A percentile compares a stretch with the other conserved stretches of the same genome.
Evolutionary conservation across 2,888 invertebrate genomes (phyloP).

Genomic region (Chromoteleia sp.): DNA sequence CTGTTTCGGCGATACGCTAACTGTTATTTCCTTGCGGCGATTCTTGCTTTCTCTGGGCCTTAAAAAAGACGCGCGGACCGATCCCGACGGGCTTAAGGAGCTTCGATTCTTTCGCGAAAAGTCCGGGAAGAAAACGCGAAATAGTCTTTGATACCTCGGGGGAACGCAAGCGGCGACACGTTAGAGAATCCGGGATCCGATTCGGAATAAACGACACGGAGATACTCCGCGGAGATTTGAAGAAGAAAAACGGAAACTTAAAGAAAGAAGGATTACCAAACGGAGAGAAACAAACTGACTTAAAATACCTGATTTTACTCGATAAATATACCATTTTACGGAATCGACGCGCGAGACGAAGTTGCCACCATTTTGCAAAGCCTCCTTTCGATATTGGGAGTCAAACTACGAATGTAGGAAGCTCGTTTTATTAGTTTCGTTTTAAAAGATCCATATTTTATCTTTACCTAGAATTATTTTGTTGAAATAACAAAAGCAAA

Average conservation of each 20-base stretch:
- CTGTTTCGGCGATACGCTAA: conserved; percentile 36
- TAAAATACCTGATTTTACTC: conserved; percentile 47
- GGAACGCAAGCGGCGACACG: conserved; percentile 77
- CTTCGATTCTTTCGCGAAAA: conserved; percentile 59
- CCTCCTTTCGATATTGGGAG: neutral
- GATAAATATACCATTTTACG: conserved; percentile 56
- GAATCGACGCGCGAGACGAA: conserved; percentile 19
- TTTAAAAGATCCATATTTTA: no score
- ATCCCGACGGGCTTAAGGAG: conserved; percentile 43
- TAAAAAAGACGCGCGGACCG: conserved; percentile 7
- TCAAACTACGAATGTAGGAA: neutral
- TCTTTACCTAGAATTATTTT: no score
- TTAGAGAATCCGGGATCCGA: conserved; percentile 78
- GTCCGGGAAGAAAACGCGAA: conserved; percentile 71
- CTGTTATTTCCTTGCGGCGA: conserved; percentile 40
- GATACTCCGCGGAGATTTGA: conserved; percentile 71
- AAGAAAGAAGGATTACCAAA: conserved; percentile 50
- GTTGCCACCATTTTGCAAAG: conserved; percentile 19
- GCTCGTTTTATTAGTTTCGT: conserved; percentile 7
- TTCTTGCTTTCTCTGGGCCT: conserved; percentile 27
- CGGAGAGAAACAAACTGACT: conserved; percentile 49
- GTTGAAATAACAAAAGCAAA: no score
- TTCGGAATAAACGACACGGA: conserved; percentile 79
- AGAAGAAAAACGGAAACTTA: conserved; percentile 68
- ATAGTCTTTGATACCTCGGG: conserved; percentile 74